Evolutionary conservation across 2,888 invertebrate genomes (phyloP).

Genomic region (Melitaea athalia): DNA sequence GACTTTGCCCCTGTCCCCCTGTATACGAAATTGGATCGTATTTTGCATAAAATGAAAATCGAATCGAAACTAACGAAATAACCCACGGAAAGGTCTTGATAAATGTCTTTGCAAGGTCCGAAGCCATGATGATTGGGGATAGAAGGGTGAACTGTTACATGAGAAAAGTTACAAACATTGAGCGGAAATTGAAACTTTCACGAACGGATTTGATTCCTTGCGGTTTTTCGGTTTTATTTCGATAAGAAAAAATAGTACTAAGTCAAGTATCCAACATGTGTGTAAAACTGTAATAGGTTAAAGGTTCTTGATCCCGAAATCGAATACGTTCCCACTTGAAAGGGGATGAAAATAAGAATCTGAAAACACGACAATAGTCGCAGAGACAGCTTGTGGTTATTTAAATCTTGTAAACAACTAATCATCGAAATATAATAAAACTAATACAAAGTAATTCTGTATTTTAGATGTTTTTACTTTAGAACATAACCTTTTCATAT

Average conservation of each 20-base stretch:
- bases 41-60: conserved; percentile 80
- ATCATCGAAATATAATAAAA: too few species aligned
- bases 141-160: conserved; percentile 31
- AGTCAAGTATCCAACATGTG: too few species aligned
- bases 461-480: too few species aligned
- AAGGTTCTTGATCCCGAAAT: too few species aligned
- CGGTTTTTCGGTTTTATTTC: not conserved
- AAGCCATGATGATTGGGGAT: conserved; percentile 31
- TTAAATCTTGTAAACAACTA: too few species aligned
- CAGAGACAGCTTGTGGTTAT: too few species aligned
- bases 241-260: not conserved
- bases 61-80: conserved; percentile 76
- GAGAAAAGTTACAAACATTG: conserved; percentile 19
- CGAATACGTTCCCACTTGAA: too few species aligned
- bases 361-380: too few species aligned
- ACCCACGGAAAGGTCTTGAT: conserved; percentile 54
- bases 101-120: conserved; percentile 39
- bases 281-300: too few species aligned
- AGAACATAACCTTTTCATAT: too few species aligned
- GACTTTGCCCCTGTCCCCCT: conserved; percentile 3
- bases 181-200: conserved; percentile 4
- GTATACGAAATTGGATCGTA: conserved; percentile 66
- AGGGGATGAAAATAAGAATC: too few species aligned
- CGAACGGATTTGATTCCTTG: not conserved
- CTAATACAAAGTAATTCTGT: too few species aligned